Evolutionary conservation across 2,797 vertebrate genomes (phyloP).

Genomic region (Propithecus deckenii): DNA sequence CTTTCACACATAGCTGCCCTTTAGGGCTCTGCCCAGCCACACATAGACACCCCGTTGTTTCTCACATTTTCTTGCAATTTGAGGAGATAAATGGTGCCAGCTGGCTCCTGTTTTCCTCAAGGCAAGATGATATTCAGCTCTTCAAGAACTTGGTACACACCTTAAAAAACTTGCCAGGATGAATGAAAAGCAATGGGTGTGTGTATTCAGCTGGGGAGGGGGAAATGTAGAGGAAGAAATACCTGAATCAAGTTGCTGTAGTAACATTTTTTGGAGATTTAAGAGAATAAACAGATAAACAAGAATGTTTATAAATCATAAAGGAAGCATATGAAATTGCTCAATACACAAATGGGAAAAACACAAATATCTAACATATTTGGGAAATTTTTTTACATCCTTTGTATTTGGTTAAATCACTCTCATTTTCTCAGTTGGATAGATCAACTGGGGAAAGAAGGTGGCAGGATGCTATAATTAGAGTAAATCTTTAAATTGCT

Average conservation of each 20-base stretch:
- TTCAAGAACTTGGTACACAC: constrained; percentile 70
- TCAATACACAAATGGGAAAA: constrained; percentile 1
- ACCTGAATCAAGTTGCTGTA: constrained; percentile 35
- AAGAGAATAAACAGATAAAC: neutral
- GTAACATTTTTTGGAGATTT: neutral
- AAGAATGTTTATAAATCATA: neutral
- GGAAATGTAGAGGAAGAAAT: neutral
- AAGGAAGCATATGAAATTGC: neutral
- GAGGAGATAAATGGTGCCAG: constrained; percentile 70
- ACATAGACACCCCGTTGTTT: constrained; percentile 70
- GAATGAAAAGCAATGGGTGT: constrained; percentile 30
- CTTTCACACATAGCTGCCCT: constrained; percentile 64
- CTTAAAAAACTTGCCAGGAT: constrained; percentile 57
- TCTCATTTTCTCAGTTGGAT: constrained; percentile 1
- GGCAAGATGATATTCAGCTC: constrained; percentile 76
- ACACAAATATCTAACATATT: neutral
- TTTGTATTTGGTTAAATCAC: constrained; percentile 15
- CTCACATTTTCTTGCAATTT: constrained; percentile 74
- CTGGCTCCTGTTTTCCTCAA: constrained; percentile 72
- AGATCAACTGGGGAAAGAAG: neutral
- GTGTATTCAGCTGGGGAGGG: neutral
- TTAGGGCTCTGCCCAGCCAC: constrained; percentile 58
- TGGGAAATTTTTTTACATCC: neutral
- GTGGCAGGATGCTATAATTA: neutral
- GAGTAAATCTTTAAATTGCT: neutral